Evolutionary conservation across 2,113 vertebrate genomes (phyloP), one percentile per base, ranked within the genome.

Genomic region (Thinocorus orbignyianus): DNA sequence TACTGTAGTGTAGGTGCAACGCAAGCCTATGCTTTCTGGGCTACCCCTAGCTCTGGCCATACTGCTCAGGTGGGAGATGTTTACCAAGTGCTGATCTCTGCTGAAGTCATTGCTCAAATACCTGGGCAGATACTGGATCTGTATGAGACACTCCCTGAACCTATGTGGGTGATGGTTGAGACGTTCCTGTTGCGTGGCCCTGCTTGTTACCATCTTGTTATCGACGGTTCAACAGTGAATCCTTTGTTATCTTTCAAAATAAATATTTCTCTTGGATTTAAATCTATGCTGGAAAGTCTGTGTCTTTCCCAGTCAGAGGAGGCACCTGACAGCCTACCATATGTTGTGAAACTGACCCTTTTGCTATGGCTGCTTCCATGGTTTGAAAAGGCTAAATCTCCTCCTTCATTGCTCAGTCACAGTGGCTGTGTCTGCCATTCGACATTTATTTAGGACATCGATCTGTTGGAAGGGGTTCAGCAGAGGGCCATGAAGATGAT

Each of bases 181-280:
- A 91, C 1, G 4, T 85, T 89, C 70, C 13, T 81, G 48, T 68
- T 86, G 68, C 71, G 24, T 64, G 74, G 82, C 83, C 49, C 88
- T 81, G 54, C 52, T 77, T 78, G 52, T 95, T 94, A 39, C 52
- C 69, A 39, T 48, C 72, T 70, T 79, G 35, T 68, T 91, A 76
- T 81, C 13, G 33, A 79, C 49, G 66, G 10, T 14, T 20, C 37
- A 54, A 54, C 69, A 69, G 23, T 68, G 37, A 83, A 65, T 82
- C 44, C 49, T 89, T 92, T 80, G n/a, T 89, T 91, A 57, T 87
- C 65, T 91, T 87, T 82, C 46, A 95, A 95, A 95, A 71, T 82
- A 94, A 93, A 89, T 64, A 87, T 91, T 95, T 86, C 22, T 85
- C 74, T 80, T 91, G 92, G 46, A 80, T 49, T 78, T 76, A 91